Conservation (phyloP, 2,797 vertebrate species). For the Columba guinea region DNA sequence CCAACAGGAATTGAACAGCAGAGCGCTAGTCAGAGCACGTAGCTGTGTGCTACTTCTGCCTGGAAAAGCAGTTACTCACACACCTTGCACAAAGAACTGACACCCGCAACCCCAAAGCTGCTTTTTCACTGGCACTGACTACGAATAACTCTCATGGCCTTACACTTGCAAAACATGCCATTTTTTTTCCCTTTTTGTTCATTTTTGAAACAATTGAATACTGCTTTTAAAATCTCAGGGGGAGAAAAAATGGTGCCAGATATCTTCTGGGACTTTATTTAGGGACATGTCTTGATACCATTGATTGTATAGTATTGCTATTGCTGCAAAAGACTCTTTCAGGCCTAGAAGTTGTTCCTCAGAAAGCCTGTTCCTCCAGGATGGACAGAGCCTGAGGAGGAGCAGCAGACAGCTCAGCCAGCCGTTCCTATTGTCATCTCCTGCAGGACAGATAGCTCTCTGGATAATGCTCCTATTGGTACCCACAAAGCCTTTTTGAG, state of each 20-base stretch:
- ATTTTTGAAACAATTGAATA: background rate
- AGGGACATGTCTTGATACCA: background rate
- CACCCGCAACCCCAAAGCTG: fast-evolving
- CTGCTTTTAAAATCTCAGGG: background rate
- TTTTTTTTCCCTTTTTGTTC: background rate
- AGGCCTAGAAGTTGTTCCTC: background rate
- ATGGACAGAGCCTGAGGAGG: background rate
- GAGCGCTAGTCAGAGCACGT: fast-evolving
- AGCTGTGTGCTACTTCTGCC: background rate
- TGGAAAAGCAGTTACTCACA: background rate
- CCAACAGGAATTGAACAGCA: background rate
- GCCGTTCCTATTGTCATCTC: background rate
- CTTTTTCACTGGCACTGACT: background rate
- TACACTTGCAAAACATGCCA: background rate
- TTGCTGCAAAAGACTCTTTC: background rate
- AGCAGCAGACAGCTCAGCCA: background rate
- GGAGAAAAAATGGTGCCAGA: background rate
- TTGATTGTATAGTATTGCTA: background rate
- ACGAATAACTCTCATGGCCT: fast-evolving
- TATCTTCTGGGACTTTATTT: background rate
- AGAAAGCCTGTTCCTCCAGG: background rate
- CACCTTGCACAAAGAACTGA: background rate
- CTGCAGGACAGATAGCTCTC: background rate
- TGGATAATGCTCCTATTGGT: background rate
- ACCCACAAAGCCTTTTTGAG: background rate